Percentiles rank a stretch among this genome's conserved stretches.
These are phyloP conservation scores for Saccopteryx leptura DNA, from an alignment of 2,113 vertebrate species.

Conservation along the genomic window DNA sequence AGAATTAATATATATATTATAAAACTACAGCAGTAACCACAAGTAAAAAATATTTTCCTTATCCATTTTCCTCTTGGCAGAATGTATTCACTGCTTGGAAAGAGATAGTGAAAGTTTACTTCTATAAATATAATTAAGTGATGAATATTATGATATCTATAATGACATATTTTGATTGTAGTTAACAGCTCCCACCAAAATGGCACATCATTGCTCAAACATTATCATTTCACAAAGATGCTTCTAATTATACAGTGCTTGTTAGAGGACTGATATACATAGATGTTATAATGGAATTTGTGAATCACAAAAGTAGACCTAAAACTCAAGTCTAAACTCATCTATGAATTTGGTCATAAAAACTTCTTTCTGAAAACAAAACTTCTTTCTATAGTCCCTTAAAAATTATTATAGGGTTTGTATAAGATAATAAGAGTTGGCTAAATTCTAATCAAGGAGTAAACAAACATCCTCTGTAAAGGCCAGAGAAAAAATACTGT, in stretches of 20 bases:
- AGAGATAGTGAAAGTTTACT: slow-evolving; percentile 34
- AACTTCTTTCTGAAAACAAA: background rate
- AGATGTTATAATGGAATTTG: background rate
- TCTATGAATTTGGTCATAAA: background rate
- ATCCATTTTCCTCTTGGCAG: slow-evolving; percentile 49
- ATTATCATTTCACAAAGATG: background rate
- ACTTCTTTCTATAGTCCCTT: background rate
- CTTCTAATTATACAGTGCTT: slow-evolving; percentile 46
- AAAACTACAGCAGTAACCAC: background rate
- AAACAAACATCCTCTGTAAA: slow-evolving; percentile 6
- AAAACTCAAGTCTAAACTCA: background rate
- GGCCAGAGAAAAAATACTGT: background rate
- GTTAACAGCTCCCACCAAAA: slow-evolving; percentile 62
- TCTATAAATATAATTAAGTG: slow-evolving; percentile 62
- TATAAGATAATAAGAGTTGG: background rate
- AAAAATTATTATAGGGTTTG: background rate
- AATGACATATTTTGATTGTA: slow-evolving; percentile 40
- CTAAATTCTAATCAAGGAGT: background rate
- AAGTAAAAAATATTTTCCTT: slow-evolving; percentile 20
- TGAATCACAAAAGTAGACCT: background rate
- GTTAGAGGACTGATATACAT: background rate
- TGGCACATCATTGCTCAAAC: slow-evolving; percentile 29
- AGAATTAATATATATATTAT: slow-evolving; percentile 36
- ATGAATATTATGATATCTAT: background rate
- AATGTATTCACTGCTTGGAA: slow-evolving; percentile 45